Evolutionary conservation across 2,797 vertebrate species (phyloP).

Genomic region (Podarcis lilfordi): DNA sequence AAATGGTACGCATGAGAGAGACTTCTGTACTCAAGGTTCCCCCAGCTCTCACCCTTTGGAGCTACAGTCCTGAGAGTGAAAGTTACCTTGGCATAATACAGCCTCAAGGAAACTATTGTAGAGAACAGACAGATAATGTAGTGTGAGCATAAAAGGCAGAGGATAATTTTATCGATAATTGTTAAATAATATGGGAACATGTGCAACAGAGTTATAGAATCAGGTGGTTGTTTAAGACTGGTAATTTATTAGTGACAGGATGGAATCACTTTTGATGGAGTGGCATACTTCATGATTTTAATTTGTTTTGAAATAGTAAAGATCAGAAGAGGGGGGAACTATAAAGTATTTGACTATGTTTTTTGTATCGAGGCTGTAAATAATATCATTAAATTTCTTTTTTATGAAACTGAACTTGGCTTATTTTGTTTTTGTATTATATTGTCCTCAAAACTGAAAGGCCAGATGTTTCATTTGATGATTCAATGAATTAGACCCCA

Average conservation of each 20-base stretch:
- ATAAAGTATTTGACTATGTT: slow-evolving; percentile 28
- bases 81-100: not conserved
- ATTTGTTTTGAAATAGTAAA: slow-evolving; percentile 43
- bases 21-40: not conserved
- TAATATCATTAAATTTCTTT: slow-evolving; percentile 46
- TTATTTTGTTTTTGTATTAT: slow-evolving; percentile 22
- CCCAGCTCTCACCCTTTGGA: not conserved
- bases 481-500: not conserved
- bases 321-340: slow-evolving; percentile 16
- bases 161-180: not conserved
- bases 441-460: not conserved
- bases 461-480: not conserved
- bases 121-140: not conserved
- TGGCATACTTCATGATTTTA: slow-evolving; percentile 23
- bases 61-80: not conserved
- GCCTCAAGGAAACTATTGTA: no score
- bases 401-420: not conserved
- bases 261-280: not conserved
- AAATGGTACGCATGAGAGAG: not conserved
- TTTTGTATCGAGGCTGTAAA: slow-evolving; percentile 50
- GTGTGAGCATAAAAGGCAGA: not conserved
- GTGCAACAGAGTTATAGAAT: not conserved
- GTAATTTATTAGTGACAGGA: slow-evolving; percentile 21
- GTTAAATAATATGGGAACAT: not conserved
- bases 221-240: slow-evolving; percentile 10